phyloP scores from a whole-genome alignment of 2,113 vertebrate genomes.

The Mystacornis crossleyi region DNA sequence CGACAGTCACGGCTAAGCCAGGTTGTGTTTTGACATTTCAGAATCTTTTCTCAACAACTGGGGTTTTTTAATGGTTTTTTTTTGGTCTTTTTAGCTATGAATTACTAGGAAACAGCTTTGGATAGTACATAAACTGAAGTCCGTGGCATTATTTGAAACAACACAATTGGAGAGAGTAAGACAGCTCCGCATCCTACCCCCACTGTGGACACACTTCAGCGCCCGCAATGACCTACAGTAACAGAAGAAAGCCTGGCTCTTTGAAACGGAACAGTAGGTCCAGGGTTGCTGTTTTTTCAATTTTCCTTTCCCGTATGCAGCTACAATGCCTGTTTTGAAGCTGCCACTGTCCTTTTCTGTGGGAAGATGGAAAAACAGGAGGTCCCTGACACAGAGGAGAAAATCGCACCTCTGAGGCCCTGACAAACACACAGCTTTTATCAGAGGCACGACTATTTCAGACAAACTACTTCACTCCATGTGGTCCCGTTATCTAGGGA shows the following conservation, averaged over 20 bases:
- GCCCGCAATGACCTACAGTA: background rate
- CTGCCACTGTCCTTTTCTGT: background rate
- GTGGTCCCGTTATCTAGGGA: background rate
- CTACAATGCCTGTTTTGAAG: background rate
- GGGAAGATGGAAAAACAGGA: background rate
- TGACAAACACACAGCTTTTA: background rate
- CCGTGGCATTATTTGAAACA: background rate
- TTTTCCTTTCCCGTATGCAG: background rate
- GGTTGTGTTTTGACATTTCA: background rate
- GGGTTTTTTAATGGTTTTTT: background rate
- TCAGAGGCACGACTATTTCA: background rate
- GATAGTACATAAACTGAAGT: background rate
- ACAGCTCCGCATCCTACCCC: fast-evolving
- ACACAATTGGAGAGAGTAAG: background rate
- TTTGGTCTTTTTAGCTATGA: background rate
- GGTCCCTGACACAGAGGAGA: background rate
- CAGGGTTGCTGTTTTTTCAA: background rate
- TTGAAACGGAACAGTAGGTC: background rate
- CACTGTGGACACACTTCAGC: background rate
- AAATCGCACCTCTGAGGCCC: background rate
- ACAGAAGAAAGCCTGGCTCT: background rate
- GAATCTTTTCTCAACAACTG: background rate
- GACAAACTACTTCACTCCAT: background rate
- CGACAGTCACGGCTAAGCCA: background rate
- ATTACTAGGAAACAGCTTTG: background rate